Conservation (phyloP, 2,113 vertebrate species). For the Grallaria varia region DNA sequence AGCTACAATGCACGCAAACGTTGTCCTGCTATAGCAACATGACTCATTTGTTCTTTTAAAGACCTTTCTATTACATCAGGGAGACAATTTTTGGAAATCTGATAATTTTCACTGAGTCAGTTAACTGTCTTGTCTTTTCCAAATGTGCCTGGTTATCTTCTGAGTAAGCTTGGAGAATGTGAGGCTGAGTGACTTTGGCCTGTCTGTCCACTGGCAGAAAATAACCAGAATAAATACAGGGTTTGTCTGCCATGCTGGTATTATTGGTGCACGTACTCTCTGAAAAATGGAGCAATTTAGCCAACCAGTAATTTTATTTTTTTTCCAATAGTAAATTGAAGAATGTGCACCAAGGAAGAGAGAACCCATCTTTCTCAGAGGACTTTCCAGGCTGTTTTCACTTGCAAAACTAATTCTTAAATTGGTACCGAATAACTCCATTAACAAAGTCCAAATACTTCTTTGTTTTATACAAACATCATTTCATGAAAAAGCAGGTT, state of each 20-base stretch:
- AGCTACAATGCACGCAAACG: background rate
- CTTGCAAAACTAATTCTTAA: background rate
- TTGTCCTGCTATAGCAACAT: conserved; percentile 45
- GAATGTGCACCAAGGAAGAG: background rate
- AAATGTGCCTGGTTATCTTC: conserved; percentile 1
- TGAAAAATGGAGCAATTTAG: background rate
- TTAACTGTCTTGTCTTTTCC: background rate
- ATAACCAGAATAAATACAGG: background rate
- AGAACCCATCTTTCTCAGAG: background rate
- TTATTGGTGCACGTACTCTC: background rate
- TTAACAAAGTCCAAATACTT: background rate
- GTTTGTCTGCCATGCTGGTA: background rate
- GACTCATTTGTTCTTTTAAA: conserved; percentile 51
- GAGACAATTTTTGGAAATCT: conserved; percentile 21
- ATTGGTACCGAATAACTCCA: background rate
- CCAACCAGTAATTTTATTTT: background rate
- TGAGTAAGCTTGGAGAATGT: conserved; percentile 8
- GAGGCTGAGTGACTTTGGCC: background rate
- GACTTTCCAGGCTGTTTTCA: background rate
- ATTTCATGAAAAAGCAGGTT: background rate
- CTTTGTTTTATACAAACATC: background rate
- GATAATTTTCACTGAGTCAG: conserved; percentile 34
- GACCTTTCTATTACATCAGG: conserved; percentile 7
- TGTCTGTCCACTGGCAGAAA: background rate
- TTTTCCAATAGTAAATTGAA: background rate